Conservation (phyloP, 1,140 invertebrate genomes). For the Platorchestia sp. region DNA sequence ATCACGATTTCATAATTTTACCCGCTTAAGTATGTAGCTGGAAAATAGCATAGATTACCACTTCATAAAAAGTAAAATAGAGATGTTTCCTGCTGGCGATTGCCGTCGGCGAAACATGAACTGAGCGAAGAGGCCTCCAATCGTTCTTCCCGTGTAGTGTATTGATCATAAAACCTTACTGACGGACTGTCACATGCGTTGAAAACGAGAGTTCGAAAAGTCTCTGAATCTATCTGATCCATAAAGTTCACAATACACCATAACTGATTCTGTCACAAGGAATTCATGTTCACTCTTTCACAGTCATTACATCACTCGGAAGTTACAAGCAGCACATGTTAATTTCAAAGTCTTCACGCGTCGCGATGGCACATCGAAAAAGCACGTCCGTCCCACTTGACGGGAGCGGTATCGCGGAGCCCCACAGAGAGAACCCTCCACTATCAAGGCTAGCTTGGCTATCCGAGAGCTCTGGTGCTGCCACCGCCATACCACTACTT, state of each 20-base stretch:
- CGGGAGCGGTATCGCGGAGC: background rate
- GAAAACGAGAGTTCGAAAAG: background rate
- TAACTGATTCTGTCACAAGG: background rate
- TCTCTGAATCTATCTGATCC: background rate
- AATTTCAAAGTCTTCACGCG: background rate
- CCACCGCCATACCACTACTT: constrained; percentile 50
- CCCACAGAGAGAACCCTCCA: constrained; percentile 42
- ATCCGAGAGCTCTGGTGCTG: constrained; percentile 34
- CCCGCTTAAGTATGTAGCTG: no score
- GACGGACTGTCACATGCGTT: background rate
- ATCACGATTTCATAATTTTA: no score
- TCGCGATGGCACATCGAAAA: background rate
- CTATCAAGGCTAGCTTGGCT: constrained; percentile 17
- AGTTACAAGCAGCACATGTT: background rate
- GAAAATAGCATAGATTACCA: background rate
- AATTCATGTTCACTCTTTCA: background rate
- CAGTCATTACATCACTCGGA: background rate
- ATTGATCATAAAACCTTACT: background rate
- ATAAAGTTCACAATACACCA: background rate
- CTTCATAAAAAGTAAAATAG: background rate
- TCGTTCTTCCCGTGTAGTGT: background rate
- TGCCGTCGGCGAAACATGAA: background rate
- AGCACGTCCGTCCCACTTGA: background rate
- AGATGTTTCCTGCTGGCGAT: background rate
- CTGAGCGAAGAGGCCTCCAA: background rate